Evolutionary conservation across 1,140 invertebrate genomes (phyloP).

Genomic region (Orius insidiosus): DNA sequence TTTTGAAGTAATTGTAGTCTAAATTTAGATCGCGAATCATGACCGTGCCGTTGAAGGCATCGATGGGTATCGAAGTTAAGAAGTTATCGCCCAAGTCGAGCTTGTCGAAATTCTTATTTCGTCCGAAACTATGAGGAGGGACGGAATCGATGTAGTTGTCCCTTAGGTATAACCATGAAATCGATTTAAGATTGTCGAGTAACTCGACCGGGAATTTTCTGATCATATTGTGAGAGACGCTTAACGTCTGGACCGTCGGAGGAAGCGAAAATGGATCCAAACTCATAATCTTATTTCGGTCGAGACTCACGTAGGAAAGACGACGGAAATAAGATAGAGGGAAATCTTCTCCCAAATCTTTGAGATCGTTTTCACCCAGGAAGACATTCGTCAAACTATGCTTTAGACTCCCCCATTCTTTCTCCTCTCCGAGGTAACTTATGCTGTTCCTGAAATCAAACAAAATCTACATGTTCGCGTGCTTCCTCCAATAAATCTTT

Average conservation of each 20-base stretch:
- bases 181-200: slow-evolving; percentile 2
- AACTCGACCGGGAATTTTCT: slow-evolving; percentile 35
- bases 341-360: slow-evolving; percentile 30
- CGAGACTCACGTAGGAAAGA: slow-evolving; percentile 51
- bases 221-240: slow-evolving; percentile 54
- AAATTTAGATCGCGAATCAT: slow-evolving; percentile 61
- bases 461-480: neutral
- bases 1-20: slow-evolving; percentile 52
- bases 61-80: slow-evolving; percentile 38
- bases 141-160: slow-evolving; percentile 60
- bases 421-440: slow-evolving; percentile 38
- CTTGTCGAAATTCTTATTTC: slow-evolving; percentile 49
- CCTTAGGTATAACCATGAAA: slow-evolving; percentile 48
- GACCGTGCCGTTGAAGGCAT: slow-evolving; percentile 47
- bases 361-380: slow-evolving; percentile 62
- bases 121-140: slow-evolving; percentile 33
- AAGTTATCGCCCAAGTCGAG: slow-evolving; percentile 70
- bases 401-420: slow-evolving; percentile 55
- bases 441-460: slow-evolving; percentile 34
- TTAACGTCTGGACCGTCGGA: slow-evolving; percentile 46
- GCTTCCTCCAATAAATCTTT: neutral
- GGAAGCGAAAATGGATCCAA: slow-evolving; percentile 40
- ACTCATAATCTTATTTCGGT: slow-evolving; percentile 48
- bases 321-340: slow-evolving; percentile 37
- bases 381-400: slow-evolving; percentile 59